Evolutionary conservation across 2,113 vertebrate species (phyloP), one percentile per base, ranked within the genome.

Genomic region (Cinclus mexicanus): DNA sequence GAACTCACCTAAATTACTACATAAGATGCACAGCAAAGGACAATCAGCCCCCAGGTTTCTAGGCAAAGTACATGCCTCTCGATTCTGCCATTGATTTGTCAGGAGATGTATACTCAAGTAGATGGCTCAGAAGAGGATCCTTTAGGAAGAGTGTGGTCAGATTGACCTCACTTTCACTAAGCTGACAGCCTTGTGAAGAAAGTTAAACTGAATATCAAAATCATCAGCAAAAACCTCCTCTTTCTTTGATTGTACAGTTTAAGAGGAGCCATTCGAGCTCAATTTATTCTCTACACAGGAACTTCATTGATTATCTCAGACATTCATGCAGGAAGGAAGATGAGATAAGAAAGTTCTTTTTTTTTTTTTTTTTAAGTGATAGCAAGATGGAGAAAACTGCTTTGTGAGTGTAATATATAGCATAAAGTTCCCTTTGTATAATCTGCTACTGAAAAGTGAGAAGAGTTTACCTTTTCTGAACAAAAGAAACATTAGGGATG

Each of bases 271-370:
- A 70, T 93, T 96, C 85, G 19, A 93, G 95, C 96, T 96, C 96
- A 91, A 93, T 97, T 97, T 97, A 96, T 96, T 97, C 96, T 93
- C 94, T 92, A 93, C 88, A 96, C 86, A 93, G 92, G 87, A 95
- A 94, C 88, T 78, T 96, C 93, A 95, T 94, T 96, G 97, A 98
- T 97, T 97, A 97, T 94, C 83, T 89, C 88, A 94, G 90, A 94
- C 63, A 94, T 95, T 97, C 97, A 97, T 90, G 96, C 93, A 95
- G 83, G 95, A 95, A 94, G 95, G 94, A 97, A 97, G 95, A 97
- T 96, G 95, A 97, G 93, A 93, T 97, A 89, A 95, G 88, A 78
- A 78, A 75, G 55, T 61, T 91, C 6, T 89, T 59, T 59, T 19
- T 57, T 71, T 90, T 95, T n/a, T n/a, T n/a, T 94, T 95, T 91